Conservation (phyloP, 1,140 invertebrate species). For the Drosophila nebulosa region DNA sequence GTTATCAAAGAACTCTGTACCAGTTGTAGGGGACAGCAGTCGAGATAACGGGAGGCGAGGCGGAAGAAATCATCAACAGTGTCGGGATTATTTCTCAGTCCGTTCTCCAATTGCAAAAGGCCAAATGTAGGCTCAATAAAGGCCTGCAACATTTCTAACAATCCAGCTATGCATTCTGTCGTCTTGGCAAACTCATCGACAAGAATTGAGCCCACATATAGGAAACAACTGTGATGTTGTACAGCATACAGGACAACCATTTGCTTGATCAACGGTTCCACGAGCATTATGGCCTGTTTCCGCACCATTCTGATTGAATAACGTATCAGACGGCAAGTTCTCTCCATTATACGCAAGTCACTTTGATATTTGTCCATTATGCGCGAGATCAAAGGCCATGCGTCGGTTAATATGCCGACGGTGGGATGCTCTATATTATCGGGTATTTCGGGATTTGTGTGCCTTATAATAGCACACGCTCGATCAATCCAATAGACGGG, state of each 20-base stretch:
- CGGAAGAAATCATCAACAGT: conserved; percentile 98
- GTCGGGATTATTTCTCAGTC: conserved; percentile 95
- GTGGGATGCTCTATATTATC: conserved; percentile 89
- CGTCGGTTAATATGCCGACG: conserved; percentile 89
- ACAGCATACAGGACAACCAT: conserved; percentile 92
- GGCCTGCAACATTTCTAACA: conserved; percentile 93
- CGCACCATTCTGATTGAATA: conserved; percentile 94
- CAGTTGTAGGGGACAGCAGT: conserved; percentile 91
- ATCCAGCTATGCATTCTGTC: conserved; percentile 85
- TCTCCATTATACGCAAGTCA: conserved; percentile 94
- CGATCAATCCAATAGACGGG: conserved; percentile 97
- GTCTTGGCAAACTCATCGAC: conserved; percentile 94
- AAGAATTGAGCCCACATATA: conserved; percentile 96
- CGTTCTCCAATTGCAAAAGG: conserved; percentile 88
- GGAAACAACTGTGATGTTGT: conserved; percentile 95
- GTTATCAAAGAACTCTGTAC: conserved; percentile 87
- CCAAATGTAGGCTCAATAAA: conserved; percentile 93
- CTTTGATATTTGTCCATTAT: conserved; percentile 88
- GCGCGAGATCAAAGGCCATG: conserved; percentile 93
- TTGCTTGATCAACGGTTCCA: conserved; percentile 92
- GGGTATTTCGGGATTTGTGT: conserved; percentile 85
- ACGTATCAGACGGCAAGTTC: conserved; percentile 93
- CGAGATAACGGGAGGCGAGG: conserved; percentile 92
- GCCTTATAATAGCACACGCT: conserved; percentile 93
- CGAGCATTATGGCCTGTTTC: conserved; percentile 87